A percentile compares a stretch with the other conserved stretches of the same genome.
Evolutionary conservation across 2,888 invertebrate genomes (phyloP).

Genomic region (Drosophila stalkeri): DNA sequence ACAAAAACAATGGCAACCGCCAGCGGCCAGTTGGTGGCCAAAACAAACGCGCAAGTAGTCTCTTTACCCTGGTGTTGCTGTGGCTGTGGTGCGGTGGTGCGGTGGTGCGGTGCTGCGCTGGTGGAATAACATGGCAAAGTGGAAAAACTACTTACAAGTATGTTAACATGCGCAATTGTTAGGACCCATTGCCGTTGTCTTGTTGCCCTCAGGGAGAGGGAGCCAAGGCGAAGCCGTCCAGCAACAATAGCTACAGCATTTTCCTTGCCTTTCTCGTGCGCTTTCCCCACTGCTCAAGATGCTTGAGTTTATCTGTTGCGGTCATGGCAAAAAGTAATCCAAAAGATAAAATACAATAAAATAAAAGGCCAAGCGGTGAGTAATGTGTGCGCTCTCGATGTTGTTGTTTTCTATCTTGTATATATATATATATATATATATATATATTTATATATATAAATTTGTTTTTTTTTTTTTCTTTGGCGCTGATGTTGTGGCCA

Average conservation of each 20-base stretch:
- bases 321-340: slow-evolving; percentile 80
- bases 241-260: slow-evolving; percentile 60
- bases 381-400: slow-evolving; percentile 58
- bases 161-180: slow-evolving; percentile 80
- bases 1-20: slow-evolving; percentile 73
- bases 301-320: slow-evolving; percentile 77
- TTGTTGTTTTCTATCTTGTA: slow-evolving; percentile 17
- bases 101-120: slow-evolving; percentile 34
- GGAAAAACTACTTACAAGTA: slow-evolving; percentile 80
- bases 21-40: slow-evolving; percentile 58
- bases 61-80: slow-evolving; percentile 25
- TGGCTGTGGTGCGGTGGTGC: slow-evolving; percentile 9
- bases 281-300: slow-evolving; percentile 60
- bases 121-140: slow-evolving; percentile 66
- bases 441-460: not conserved
- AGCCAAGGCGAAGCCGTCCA: slow-evolving; percentile 22
- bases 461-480: slow-evolving; percentile 1
- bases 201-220: slow-evolving; percentile 60
- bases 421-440: not conserved
- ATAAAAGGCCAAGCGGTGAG: slow-evolving; percentile 77
- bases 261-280: slow-evolving; percentile 36
- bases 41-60: slow-evolving; percentile 64
- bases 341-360: slow-evolving; percentile 80
- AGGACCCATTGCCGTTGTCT: slow-evolving; percentile 46
- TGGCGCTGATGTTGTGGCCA: not conserved